These are phyloP conservation scores for Ianthella basta DNA, from an alignment of 37 sponge, comb jelly and placozoan genomes.

Conservation along the genomic window DNA sequence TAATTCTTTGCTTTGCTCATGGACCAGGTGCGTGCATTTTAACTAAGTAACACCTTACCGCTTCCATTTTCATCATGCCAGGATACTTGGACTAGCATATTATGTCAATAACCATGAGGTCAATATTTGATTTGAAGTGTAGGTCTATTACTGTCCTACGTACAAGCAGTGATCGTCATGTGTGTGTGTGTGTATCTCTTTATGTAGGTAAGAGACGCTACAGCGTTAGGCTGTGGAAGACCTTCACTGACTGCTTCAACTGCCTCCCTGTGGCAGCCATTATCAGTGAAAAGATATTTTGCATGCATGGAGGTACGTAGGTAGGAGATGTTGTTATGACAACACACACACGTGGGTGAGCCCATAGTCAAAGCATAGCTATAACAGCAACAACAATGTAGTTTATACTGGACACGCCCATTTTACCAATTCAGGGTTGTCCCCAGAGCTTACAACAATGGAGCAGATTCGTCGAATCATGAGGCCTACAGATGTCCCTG, in stretches of 20 bases:
- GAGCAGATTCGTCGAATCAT: constrained; percentile 98
- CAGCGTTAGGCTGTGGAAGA: constrained; percentile 98
- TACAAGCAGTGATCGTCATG: no score
- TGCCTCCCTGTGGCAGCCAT: constrained; percentile 99
- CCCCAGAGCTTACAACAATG: constrained; percentile 97
- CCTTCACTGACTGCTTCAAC: constrained; percentile 99
- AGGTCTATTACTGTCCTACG: no score
- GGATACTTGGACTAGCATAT: no score
- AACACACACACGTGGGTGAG: no score
- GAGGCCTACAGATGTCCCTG: constrained; percentile 99
- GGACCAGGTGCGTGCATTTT: no score
- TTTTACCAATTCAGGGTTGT: constrained; percentile 65
- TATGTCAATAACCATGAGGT: no score
- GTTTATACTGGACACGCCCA: not conserved
- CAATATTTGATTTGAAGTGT: no score
- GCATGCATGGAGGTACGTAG: constrained; percentile 94
- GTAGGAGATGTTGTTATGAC: not conserved
- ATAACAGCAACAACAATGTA: no score
- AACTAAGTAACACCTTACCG: no score
- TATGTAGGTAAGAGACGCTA: constrained; percentile 92
- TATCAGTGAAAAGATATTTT: constrained; percentile 98
- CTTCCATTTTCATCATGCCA: no score
- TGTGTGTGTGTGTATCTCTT: not conserved
- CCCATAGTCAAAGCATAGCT: no score
- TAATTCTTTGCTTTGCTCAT: no score